phyloP scores from a whole-genome alignment of 2,888 invertebrate species.

The Plusia festucae region DNA sequence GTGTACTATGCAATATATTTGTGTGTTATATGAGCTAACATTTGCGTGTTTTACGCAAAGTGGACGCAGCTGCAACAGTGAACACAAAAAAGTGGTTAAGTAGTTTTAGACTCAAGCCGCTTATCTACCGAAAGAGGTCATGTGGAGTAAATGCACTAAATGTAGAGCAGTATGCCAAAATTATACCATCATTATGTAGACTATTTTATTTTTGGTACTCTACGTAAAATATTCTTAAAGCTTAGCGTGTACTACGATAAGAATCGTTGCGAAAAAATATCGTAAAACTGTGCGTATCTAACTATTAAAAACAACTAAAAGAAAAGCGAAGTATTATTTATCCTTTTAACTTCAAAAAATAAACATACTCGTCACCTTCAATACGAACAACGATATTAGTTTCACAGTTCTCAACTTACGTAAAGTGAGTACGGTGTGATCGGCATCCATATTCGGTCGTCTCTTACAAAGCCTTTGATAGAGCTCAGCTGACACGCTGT shows the following conservation, averaged over 20 bases:
- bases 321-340: no score
- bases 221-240: no score
- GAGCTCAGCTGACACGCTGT: constrained; percentile 54
- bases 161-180: background rate
- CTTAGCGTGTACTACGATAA: no score
- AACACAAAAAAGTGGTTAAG: constrained; percentile 3
- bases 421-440: constrained; percentile 42
- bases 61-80: background rate
- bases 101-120: constrained; percentile 1
- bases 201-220: no score
- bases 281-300: no score
- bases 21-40: background rate
- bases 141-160: background rate
- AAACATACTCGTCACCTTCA: no score
- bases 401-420: background rate
- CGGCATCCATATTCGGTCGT: constrained; percentile 22
- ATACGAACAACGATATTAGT: no score
- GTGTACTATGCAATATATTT: background rate
- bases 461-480: constrained; percentile 52
- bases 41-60: constrained; percentile 4
- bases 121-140: constrained; percentile 4
- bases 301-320: no score
- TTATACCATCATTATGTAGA: no score
- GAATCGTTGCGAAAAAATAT: no score
- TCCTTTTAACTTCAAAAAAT: no score